Percentiles rank a stretch among this genome's conserved stretches.
phyloP scores from a whole-genome alignment of 2,888 invertebrate species.

The Hemicrepidius hirtus region DNA sequence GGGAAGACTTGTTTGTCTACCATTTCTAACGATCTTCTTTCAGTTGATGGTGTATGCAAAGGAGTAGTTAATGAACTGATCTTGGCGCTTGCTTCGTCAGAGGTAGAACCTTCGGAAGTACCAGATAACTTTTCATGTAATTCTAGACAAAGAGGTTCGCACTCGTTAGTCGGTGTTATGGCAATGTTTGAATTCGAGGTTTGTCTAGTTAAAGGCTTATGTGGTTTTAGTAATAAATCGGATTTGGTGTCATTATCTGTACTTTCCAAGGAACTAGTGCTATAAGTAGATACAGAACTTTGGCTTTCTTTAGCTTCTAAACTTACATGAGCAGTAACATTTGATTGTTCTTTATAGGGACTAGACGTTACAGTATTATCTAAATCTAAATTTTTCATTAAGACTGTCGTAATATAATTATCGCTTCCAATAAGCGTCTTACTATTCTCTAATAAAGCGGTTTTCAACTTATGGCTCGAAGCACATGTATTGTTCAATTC shows the following conservation, averaged over 20 bases:
- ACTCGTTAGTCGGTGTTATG: slow-evolving; percentile 7
- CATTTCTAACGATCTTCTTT: slow-evolving; percentile 15
- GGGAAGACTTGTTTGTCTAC: slow-evolving; percentile 40
- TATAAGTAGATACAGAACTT: slow-evolving; percentile 67
- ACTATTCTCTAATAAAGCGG: slow-evolving; percentile 75
- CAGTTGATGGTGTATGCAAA: slow-evolving; percentile 29
- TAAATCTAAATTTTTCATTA: slow-evolving; percentile 70
- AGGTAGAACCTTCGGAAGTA: slow-evolving; percentile 35
- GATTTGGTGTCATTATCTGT: slow-evolving; percentile 42
- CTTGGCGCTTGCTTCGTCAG: slow-evolving; percentile 29
- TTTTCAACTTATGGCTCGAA: slow-evolving; percentile 61
- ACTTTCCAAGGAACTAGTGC: slow-evolving; percentile 61
- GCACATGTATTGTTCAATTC: slow-evolving; percentile 36
- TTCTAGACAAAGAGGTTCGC: neutral
- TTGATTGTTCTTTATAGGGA: slow-evolving; percentile 59
- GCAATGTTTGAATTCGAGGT: slow-evolving; percentile 69
- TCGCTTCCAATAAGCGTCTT: slow-evolving; percentile 81
- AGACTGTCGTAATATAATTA: slow-evolving; percentile 82
- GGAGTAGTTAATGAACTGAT: slow-evolving; percentile 16
- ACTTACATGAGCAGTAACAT: slow-evolving; percentile 63
- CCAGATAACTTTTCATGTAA: slow-evolving; percentile 31
- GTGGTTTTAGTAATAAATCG: slow-evolving; percentile 73
- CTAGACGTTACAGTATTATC: slow-evolving; percentile 61
- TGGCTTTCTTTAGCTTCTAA: slow-evolving; percentile 68
- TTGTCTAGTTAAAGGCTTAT: slow-evolving; percentile 82